Evolutionary conservation across 2,888 invertebrate genomes (phyloP), one percentile per base, ranked within the genome.

Genomic region (Drymonia ruficornis): DNA sequence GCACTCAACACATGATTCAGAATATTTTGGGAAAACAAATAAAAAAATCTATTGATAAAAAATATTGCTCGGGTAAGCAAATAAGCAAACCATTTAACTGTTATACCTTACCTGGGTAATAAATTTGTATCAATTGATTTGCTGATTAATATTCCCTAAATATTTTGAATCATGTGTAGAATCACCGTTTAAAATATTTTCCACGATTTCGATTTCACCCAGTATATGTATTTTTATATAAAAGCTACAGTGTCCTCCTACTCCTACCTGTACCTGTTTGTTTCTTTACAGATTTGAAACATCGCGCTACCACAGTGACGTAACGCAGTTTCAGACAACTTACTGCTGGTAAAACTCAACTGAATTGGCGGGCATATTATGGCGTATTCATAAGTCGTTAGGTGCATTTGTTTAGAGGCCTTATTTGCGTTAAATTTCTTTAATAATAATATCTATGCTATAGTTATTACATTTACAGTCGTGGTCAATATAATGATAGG

Each of bases 341-440:
- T 84, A 81, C 80, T 89, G 89, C 89, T 89, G 87, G 90, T 91
- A 87, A 47, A 87, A 86, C 79, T 84, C 80, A 80, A 80, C 76
- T 77, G 71, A 82, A 77, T 82, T 84, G 90, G 87, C 88, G 87
- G 89, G 89, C 86, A 86, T 87, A 86, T 83, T 80, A 80, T 80
- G 78, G 65, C 77, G 50, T 68, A 84, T 85, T 81, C 78, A 76
- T 83, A 81, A 83, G 80, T 78, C 82, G 87, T 85, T 88, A 81
- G 87, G 90, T 90, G 91, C 91, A 90, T 89, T 85, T 58, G 78
- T 83, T 80, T 78, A 71, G 70, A 68, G 78, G 76, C 76, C 72
- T 67, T 67, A 65, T 69, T 69, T 59, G 59, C 69, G 68, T 72
- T 72, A 43, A 43, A 23, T 19, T 45, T 8, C 28, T 28, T 45